Base-by-base conservation (phyloP, 2,797 vertebrate genomes). In the Chromis chromis region DNA sequence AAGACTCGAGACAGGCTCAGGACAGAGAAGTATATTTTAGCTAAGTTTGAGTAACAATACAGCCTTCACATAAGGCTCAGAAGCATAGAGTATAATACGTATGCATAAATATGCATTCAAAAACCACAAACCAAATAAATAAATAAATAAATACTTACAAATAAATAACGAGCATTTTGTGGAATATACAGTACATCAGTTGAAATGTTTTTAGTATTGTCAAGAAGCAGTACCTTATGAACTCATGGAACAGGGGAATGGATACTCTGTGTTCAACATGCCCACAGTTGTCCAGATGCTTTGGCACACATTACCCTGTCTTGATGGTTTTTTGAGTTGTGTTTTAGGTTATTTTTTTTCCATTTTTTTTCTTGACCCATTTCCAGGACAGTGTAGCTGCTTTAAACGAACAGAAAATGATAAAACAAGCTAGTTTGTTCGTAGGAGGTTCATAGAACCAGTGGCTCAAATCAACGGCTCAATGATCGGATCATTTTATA, bases 11-110 rank as follows among this genome's bases (percentile, higher is more conserved):
- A 25, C 89, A 82, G 76, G 28, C 10, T 91, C 79, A 91, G 91
- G 92, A 94, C 93, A 94, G 88, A 90, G 88, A 93, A 94, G 89
- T 92, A 92, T 94, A 94, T 94, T 93, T 93, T 86, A 86, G 91
- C 91, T 91, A 93, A 89, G 87, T 89, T 75, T 77, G 92, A 93
- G 86, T 92, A 92, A 94, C 93, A 94, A 89, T 91, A 92, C 86
- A 84, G 92, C 90, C 90, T 92, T 91, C 85, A 92, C 84, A 79
- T 89, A 71, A 91, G 92, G 92, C 92, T 90, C 84, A 89, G 93
- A 91, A 94, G 92, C 90, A 90, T 92, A 91, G 91, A 92, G 88
- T 91, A 88, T 91, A 92, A 89, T 91, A 88, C 83, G 89, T 92
- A 91, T 93, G 91, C 91, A 93, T 91, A 93, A 89, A 90, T 89